These are phyloP conservation scores for Anabacerthia variegaticeps DNA, from an alignment of 2,797 vertebrate genomes.

Conservation along the genomic window DNA sequence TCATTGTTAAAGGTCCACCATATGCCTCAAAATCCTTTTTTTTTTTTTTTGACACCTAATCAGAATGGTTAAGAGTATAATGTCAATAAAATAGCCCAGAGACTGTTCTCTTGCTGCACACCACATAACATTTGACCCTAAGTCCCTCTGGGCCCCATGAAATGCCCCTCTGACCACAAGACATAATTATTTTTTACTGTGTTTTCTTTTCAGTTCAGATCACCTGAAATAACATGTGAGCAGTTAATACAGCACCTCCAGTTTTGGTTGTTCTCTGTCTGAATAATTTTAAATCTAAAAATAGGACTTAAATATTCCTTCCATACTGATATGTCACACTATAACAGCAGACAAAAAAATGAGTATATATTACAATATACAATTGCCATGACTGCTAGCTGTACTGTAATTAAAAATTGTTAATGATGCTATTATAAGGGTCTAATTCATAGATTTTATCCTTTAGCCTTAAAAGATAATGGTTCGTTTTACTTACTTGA, in stretches of 20 bases:
- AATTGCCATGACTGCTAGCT: background rate
- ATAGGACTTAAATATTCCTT: background rate
- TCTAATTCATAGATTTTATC: conserved; percentile 35
- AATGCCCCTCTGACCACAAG: background rate
- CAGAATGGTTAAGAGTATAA: background rate
- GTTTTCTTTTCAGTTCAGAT: background rate
- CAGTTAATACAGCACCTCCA: background rate
- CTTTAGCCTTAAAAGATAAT: conserved; percentile 42
- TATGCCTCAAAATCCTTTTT: background rate
- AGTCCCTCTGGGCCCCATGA: background rate
- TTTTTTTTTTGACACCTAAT: background rate
- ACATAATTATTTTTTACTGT: background rate
- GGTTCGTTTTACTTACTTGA: conserved; percentile 31
- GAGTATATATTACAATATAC: background rate
- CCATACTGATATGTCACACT: background rate
- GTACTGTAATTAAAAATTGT: conserved; percentile 28
- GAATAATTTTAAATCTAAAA: conserved; percentile 34
- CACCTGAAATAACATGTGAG: background rate
- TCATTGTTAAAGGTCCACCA: background rate
- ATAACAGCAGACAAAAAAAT: background rate
- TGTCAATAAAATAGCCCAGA: background rate
- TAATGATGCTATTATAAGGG: background rate
- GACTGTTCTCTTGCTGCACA: background rate
- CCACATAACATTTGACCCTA: background rate
- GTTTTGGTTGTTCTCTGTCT: background rate